phyloP scores from a whole-genome alignment of 2,113 vertebrate species.

The Eira barbara region DNA sequence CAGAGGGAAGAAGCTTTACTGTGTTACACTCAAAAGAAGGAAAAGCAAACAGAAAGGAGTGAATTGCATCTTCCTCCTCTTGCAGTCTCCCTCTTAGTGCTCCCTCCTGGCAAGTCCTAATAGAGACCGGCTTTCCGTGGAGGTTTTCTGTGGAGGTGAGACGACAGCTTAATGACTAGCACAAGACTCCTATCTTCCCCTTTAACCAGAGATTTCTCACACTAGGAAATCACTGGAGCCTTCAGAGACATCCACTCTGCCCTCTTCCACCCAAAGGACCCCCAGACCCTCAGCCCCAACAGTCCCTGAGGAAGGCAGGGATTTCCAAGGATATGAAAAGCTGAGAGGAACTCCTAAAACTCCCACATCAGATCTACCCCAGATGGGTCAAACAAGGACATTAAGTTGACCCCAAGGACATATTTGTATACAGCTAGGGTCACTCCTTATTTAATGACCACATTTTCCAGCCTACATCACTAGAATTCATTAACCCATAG shows the following conservation, averaged over 20 bases:
- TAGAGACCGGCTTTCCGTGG: neutral
- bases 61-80: neutral
- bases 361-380: neutral
- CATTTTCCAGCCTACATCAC: neutral
- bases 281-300: neutral
- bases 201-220: neutral
- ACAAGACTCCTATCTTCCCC: neutral
- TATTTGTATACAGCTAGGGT: neutral
- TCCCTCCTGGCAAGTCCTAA: neutral
- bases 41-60: neutral
- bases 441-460: neutral
- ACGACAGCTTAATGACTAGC: neutral
- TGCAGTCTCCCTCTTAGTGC: neutral
- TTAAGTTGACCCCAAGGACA: neutral
- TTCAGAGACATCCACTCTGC: neutral
- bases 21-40: neutral
- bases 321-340: neutral
- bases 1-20: neutral
- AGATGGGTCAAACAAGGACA: neutral
- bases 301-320: neutral
- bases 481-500: neutral
- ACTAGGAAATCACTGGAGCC: neutral
- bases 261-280: neutral
- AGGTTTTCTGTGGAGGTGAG: neutral
- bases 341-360: neutral